phyloP scores from a whole-genome alignment of 1,140 invertebrate genomes.

The Calephelis nemesis region DNA sequence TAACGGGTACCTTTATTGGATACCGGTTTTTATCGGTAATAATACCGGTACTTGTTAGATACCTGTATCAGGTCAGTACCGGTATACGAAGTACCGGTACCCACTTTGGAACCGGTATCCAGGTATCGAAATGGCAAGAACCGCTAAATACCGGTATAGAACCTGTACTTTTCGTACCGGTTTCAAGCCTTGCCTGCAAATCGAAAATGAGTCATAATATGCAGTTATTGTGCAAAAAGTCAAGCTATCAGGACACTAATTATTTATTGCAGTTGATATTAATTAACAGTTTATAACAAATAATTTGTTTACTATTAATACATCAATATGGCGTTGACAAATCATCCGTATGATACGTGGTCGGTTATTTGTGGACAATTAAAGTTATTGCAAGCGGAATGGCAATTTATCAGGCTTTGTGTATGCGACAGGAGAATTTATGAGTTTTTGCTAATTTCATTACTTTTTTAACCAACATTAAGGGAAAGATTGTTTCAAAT shows the following conservation, averaged over 20 bases:
- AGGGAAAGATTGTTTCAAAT: neutral
- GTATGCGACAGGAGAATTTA: conserved; percentile 6
- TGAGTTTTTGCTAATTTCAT: neutral
- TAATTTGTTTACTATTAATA: neutral
- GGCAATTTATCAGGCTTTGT: conserved; percentile 7
- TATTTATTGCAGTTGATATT: neutral
- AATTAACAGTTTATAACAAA: neutral
- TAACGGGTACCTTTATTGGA: too few relatives aligned
- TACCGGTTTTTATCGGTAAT: too few relatives aligned
- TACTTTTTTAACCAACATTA: neutral
- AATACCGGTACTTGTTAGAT: too few relatives aligned
- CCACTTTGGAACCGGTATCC: too few relatives aligned
- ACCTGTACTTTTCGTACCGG: too few relatives aligned
- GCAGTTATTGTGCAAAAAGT: neutral
- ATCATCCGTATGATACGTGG: conserved; percentile 2
- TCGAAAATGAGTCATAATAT: too few relatives aligned
- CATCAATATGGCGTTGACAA: neutral
- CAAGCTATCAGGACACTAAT: neutral
- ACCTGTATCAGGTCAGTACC: too few relatives aligned
- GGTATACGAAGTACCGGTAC: too few relatives aligned
- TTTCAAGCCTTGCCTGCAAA: too few relatives aligned
- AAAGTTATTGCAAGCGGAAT: conserved; percentile 3
- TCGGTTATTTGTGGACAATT: conserved; percentile 8
- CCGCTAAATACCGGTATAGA: too few relatives aligned
- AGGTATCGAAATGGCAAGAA: too few relatives aligned